phyloP scores from a whole-genome alignment of 37 sponge, comb jelly and placozoan species.

The Hexactinellida sp. region DNA sequence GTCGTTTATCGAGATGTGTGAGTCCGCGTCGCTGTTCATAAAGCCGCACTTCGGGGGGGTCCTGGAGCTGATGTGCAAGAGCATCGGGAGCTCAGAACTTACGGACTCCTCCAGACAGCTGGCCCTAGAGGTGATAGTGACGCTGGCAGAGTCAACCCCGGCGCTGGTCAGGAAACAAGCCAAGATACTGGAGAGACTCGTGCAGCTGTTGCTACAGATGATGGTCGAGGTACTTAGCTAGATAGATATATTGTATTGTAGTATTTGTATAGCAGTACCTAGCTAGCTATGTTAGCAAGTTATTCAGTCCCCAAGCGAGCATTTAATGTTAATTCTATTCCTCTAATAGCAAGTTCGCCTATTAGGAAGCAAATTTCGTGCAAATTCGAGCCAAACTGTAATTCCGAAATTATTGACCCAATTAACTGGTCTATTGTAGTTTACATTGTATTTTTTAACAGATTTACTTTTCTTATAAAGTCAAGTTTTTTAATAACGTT shows the following conservation, averaged over 20 bases:
- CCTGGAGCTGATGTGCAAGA: constrained; percentile 65
- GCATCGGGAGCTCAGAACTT: constrained; percentile 24
- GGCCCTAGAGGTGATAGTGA: constrained; percentile 70
- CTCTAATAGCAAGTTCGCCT: too few species aligned
- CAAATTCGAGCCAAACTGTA: too few species aligned
- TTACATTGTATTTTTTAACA: too few species aligned
- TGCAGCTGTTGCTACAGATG: constrained; percentile 1
- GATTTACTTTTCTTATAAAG: too few species aligned
- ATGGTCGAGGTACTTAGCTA: constrained; percentile 3
- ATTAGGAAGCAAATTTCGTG: too few species aligned
- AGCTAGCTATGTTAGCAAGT: too few species aligned
- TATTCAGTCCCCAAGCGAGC: too few species aligned
- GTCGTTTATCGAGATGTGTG: constrained; percentile 77
- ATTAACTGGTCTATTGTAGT: too few species aligned
- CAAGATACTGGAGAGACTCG: constrained; percentile 26
- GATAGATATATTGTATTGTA: neutral
- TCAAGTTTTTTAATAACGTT: too few species aligned
- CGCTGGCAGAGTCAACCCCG: constrained; percentile 74
- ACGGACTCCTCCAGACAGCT: constrained; percentile 78
- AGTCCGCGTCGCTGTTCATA: constrained; percentile 72
- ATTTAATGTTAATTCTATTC: too few species aligned
- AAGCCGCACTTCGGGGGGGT: constrained; percentile 46
- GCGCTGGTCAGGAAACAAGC: constrained; percentile 79
- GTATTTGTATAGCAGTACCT: too few species aligned
- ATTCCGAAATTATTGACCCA: too few species aligned